Evolutionary conservation across 1,140 invertebrate genomes (phyloP).

Genomic region (Tachypleus tridentatus): DNA sequence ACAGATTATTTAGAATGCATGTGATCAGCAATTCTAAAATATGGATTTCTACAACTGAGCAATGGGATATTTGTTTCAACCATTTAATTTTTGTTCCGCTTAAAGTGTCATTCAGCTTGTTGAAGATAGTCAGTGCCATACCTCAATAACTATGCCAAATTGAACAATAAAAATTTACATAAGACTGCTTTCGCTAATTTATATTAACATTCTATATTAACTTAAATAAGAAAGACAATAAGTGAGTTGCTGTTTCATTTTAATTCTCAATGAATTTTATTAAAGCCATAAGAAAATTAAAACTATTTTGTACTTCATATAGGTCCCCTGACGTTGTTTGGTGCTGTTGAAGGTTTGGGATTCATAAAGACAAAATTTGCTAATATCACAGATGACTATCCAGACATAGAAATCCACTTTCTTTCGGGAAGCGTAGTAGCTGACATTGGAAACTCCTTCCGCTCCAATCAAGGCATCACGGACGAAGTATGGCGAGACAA

Average conservation of each 20-base stretch:
- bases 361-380: slow-evolving; percentile 74
- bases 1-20: no score
- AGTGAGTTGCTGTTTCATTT: neutral
- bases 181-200: neutral
- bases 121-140: no score
- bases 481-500: slow-evolving; percentile 14
- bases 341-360: slow-evolving; percentile 55
- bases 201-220: neutral
- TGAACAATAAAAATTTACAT: no score
- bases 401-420: slow-evolving; percentile 63
- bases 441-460: slow-evolving; percentile 22
- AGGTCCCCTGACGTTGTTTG: slow-evolving; percentile 20
- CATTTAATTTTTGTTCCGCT: no score
- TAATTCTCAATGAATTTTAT: neutral
- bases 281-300: no score
- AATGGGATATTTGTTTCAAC: no score
- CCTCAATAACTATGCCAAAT: no score
- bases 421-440: slow-evolving; percentile 30
- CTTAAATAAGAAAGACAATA: neutral
- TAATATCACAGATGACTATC: slow-evolving; percentile 50
- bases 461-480: slow-evolving; percentile 20
- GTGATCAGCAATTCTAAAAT: no score
- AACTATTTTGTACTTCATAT: no score
- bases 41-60: no score
- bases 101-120: no score